Base-by-base conservation (phyloP, 92 coral and sea anemone species). In the Chrysogorgia sp. region DNA sequence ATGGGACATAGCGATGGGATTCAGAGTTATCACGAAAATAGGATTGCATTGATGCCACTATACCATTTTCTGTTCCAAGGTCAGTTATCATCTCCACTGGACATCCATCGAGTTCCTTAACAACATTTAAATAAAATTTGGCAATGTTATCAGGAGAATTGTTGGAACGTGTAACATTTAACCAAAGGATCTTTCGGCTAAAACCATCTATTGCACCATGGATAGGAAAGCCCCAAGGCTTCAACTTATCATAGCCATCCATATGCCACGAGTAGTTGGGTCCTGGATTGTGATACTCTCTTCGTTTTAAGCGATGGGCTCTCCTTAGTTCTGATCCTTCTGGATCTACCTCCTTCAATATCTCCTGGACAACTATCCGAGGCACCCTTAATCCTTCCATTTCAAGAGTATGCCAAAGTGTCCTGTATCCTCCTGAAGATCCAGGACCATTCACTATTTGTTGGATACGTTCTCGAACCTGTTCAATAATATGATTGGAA, bases 11-110 rank as follows among this genome's bases (percentile, higher is more conserved):
- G 63, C 85, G 62, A 68, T 79, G 85, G 32, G 88, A 81, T 74
- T 83, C 88, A 29, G 72, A 31, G 59, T 83, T 75, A 72, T 87
- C 88, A 56, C 85, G 85, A 41, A 88, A 84, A 70, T 61, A 84
- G 25, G 81, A 71, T 49, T 87, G 88, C 35, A 84, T 83, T 23
- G 85, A 67, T 33, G 90, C 90, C 19, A 84, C 84, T 13, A 87
- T 57, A 17, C 87, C 87, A 71, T 83, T 87, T 79, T 87, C 86
- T 26, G 91, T 80, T 49, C 91, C 91, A 67, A 88, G 85, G 53
- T 88, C 91, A 21, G 91, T 83, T 30, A 88, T 67, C 65, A 87
- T 37, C 59, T 83, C 82, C 45, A 68, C 77, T 53, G 88, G 82
- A 64, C 88, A 87, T 19, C 91, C 91, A 7, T 67, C 41, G 20